These are phyloP conservation scores for Pheosia tremula DNA, from an alignment of 2,888 invertebrate species.

Conservation along the genomic window DNA sequence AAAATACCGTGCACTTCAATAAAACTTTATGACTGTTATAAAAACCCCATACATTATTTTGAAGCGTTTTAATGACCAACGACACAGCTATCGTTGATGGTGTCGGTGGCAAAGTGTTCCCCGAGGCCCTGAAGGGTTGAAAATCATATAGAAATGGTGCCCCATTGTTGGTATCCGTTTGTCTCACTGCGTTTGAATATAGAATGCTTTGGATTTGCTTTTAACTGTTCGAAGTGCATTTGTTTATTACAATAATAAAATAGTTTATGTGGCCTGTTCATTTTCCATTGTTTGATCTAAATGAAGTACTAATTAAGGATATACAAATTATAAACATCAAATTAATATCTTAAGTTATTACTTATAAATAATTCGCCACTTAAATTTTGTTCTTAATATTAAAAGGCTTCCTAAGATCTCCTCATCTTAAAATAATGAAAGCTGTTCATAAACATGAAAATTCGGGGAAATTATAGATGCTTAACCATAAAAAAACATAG, in stretches of 20 bases:
- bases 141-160: slow-evolving; percentile 1
- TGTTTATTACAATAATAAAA: too few species aligned
- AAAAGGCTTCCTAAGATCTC: too few species aligned
- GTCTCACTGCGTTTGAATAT: not conserved
- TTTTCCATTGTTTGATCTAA: too few species aligned
- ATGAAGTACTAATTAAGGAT: too few species aligned
- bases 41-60: slow-evolving; percentile 4
- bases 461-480: not conserved
- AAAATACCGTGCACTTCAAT: not conserved
- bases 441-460: not conserved
- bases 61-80: slow-evolving; percentile 3
- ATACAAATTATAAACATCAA: too few species aligned
- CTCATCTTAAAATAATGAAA: too few species aligned
- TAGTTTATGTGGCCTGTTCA: too few species aligned
- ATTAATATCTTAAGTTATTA: too few species aligned
- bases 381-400: too few species aligned
- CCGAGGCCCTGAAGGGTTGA: slow-evolving; percentile 4
- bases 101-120: slow-evolving; percentile 4
- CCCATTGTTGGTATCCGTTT: not conserved
- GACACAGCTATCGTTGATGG: slow-evolving; percentile 3
- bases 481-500: not conserved
- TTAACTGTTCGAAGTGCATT: too few species aligned
- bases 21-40: slow-evolving; percentile 1
- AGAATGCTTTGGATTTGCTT: not conserved
- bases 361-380: too few species aligned